Evolutionary conservation across 2,113 vertebrate genomes (phyloP), one percentile per base, ranked within the genome.

Genomic region (Lamprologus lemairii): DNA sequence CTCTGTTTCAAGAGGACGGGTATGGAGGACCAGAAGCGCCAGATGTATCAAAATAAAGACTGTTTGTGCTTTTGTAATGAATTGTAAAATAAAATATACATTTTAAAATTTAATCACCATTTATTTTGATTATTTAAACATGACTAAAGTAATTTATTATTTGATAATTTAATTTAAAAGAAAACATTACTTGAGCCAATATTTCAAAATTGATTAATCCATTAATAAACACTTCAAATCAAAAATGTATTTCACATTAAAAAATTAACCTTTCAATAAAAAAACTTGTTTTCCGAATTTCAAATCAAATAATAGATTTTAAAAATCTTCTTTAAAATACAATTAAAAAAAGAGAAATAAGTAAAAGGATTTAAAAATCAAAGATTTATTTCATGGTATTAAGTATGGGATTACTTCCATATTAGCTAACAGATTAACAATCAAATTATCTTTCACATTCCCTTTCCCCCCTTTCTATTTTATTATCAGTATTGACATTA

Each of bases 1-100:
- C 33, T 65, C 10, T 3, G 33, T 13, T 7, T 37, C 11, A 8
- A 2, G 19, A 37, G 33, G 7, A 2, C 3, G 0, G 0, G 4
- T 65, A 37, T 65, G 60, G 60, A 65, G 19, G 60, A 37, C 33
- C 60, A 65, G 19, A 37, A 13, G 33, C 7, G 60, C 33, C 60
- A 21, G 10, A 37, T 65, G 60, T 21, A 37, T 37, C 3, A 21
- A 65, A 65, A 65, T 65, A 13, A 37, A 21, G 33, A 65, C 0
- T 65, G 0, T 37, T n/a, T 37, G 60, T 37, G 33, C 33, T 37
- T 65, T 37, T 21, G 10, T 5, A 65, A 65, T 21, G 33, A 65
- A 2, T 65, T 37, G 33, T 21, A 37, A 65, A 21, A 65, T 65
- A 37, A 65, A 21, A 37, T 13, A 13, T 37, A 4, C 10, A 37